phyloP scores from a whole-genome alignment of 1,140 invertebrate genomes.

The Bombus sylvicola region DNA sequence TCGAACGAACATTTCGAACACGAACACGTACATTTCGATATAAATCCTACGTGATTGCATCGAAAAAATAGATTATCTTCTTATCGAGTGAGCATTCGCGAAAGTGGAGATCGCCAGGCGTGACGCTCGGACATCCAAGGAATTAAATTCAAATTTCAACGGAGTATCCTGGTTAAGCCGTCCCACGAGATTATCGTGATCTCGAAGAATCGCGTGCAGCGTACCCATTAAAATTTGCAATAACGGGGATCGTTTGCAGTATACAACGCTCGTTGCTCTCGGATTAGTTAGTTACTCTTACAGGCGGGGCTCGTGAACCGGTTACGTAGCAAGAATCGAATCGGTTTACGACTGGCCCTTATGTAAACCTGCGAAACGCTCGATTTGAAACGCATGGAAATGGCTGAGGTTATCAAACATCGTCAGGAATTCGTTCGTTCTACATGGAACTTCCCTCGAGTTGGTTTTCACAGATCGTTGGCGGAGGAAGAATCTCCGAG shows the following conservation, averaged over 20 bases:
- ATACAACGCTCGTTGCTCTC: neutral
- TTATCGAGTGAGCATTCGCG: neutral
- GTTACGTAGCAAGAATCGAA: neutral
- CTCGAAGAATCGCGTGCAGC: slow-evolving; percentile 13
- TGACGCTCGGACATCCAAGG: too few species aligned
- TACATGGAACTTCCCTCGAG: neutral
- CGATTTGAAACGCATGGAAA: neutral
- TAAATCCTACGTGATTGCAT: neutral
- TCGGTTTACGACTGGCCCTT: slow-evolving; percentile 19
- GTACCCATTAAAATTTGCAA: slow-evolving; percentile 32
- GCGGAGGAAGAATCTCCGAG: neutral
- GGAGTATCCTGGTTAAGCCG: neutral
- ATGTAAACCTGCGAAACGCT: neutral
- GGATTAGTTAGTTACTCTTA: neutral
- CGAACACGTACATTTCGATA: neutral
- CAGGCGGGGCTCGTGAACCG: neutral
- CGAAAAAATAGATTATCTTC: neutral
- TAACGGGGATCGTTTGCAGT: neutral
- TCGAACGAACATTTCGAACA: too few species aligned
- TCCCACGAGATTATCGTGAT: slow-evolving; percentile 4
- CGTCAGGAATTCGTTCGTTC: neutral
- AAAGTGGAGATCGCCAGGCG: neutral
- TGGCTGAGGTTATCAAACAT: neutral
- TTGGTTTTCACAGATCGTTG: neutral
- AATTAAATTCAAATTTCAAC: slow-evolving; percentile 12